Percentiles rank a stretch among this genome's conserved stretches.
Conservation (phyloP, 2,797 vertebrate species). For the Gymnoscopelus microlampas region DNA sequence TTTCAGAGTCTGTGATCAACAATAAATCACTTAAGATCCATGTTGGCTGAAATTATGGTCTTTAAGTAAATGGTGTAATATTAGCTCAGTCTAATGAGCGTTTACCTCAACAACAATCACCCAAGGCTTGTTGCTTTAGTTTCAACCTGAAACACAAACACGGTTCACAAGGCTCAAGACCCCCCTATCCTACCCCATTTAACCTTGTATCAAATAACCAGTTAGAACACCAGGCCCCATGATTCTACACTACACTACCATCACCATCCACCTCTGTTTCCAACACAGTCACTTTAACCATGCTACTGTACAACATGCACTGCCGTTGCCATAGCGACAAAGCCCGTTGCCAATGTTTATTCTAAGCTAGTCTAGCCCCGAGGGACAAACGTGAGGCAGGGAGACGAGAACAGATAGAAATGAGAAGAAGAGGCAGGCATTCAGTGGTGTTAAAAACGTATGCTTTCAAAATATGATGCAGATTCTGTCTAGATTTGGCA, state of each 20-base stretch:
- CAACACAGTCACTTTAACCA: conserved; percentile 27
- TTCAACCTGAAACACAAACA: background rate
- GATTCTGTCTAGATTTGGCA: conserved; percentile 5
- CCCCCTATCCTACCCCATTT: background rate
- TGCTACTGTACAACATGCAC: conserved; percentile 45
- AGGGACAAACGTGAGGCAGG: conserved; percentile 60
- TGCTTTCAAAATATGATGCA: conserved; percentile 3
- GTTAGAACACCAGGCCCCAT: conserved; percentile 24
- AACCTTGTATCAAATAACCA: conserved; percentile 17
- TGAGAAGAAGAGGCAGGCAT: conserved; percentile 27
- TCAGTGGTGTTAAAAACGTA: conserved; percentile 14
- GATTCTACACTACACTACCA: conserved; percentile 32
- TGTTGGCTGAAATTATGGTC: no score
- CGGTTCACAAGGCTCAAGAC: background rate
- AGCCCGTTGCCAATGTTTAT: conserved; percentile 76
- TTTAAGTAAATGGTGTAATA: no score
- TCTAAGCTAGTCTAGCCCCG: conserved; percentile 73
- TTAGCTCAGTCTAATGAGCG: no score
- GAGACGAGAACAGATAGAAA: conserved; percentile 45
- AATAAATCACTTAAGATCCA: no score
- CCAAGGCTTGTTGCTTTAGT: background rate
- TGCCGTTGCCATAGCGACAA: conserved; percentile 81
- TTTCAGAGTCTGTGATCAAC: no score
- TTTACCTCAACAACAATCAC: conserved; percentile 23
- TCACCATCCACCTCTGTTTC: background rate